Conservation (phyloP, 2,113 vertebrate genomes). For the Isichthys henryi region DNA sequence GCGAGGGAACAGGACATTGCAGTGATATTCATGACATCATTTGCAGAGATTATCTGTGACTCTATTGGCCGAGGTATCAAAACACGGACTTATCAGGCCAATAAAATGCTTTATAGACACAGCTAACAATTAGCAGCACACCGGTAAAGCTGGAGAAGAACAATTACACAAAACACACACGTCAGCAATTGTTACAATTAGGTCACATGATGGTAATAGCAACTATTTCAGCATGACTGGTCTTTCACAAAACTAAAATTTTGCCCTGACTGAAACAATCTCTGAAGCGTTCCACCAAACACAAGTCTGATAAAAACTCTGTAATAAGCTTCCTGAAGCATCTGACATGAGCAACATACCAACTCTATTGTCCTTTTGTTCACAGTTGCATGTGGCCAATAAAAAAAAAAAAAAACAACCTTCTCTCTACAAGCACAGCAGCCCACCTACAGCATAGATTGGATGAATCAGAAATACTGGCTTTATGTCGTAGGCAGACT, state of each 20-base stretch:
- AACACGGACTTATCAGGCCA: background rate
- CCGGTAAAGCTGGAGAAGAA: background rate
- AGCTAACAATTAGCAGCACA: background rate
- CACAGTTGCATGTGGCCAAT: background rate
- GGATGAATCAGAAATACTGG: background rate
- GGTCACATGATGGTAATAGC: background rate
- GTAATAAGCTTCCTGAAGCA: background rate
- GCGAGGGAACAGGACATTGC: constrained; percentile 21
- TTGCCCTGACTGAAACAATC: background rate
- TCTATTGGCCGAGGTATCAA: background rate
- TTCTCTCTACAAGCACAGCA: background rate
- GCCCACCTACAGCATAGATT: background rate
- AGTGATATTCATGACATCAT: background rate
- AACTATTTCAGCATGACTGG: background rate
- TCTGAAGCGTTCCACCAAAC: background rate
- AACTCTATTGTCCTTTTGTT: background rate
- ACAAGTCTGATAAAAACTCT: background rate
- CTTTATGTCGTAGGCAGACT: background rate
- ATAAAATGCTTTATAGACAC: background rate
- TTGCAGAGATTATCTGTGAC: background rate
- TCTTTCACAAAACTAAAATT: background rate
- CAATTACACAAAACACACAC: background rate
- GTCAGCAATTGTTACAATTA: background rate
- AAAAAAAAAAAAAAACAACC: background rate
- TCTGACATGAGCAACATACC: background rate